phyloP scores from a whole-genome alignment of 2,888 invertebrate species.

The Cephonodes hylas region DNA sequence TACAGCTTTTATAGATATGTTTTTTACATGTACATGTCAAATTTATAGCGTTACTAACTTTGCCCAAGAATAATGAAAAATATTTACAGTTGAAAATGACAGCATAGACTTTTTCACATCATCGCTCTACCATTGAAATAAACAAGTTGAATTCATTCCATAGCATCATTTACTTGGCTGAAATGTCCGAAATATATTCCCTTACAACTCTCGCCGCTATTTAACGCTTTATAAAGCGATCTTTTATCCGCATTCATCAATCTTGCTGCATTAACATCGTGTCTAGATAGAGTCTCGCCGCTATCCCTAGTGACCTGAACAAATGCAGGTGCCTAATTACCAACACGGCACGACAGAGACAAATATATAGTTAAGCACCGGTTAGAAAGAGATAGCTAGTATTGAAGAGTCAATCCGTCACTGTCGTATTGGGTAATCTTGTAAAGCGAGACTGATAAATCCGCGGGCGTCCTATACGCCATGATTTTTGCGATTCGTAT shows the following conservation, averaged over 20 bases:
- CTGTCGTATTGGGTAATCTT: slow-evolving; percentile 76
- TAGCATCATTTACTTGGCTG: background rate
- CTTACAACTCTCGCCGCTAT: slow-evolving; percentile 20
- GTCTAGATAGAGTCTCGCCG: slow-evolving; percentile 67
- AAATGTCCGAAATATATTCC: slow-evolving; percentile 18
- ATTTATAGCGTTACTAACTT: too few relatives aligned
- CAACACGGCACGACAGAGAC: slow-evolving; percentile 42
- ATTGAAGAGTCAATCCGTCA: slow-evolving; percentile 71
- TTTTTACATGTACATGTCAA: too few relatives aligned
- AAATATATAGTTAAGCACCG: slow-evolving; percentile 23
- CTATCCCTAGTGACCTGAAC: slow-evolving; percentile 67
- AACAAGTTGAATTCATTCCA: too few relatives aligned
- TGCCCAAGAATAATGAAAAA: too few relatives aligned
- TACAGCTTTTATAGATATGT: too few relatives aligned
- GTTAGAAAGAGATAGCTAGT: slow-evolving; percentile 44
- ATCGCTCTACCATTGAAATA: too few relatives aligned
- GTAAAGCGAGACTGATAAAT: slow-evolving; percentile 73
- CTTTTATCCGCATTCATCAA: slow-evolving; percentile 55
- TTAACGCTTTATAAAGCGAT: slow-evolving; percentile 32
- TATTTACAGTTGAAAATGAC: too few relatives aligned
- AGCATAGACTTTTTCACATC: too few relatives aligned
- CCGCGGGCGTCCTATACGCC: slow-evolving; percentile 53
- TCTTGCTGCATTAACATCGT: slow-evolving; percentile 66
- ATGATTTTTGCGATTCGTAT: slow-evolving; percentile 66
- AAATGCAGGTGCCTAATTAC: slow-evolving; percentile 78